Evolutionary conservation across 2,113 vertebrate species (phyloP).

Genomic region (Abramis brama): DNA sequence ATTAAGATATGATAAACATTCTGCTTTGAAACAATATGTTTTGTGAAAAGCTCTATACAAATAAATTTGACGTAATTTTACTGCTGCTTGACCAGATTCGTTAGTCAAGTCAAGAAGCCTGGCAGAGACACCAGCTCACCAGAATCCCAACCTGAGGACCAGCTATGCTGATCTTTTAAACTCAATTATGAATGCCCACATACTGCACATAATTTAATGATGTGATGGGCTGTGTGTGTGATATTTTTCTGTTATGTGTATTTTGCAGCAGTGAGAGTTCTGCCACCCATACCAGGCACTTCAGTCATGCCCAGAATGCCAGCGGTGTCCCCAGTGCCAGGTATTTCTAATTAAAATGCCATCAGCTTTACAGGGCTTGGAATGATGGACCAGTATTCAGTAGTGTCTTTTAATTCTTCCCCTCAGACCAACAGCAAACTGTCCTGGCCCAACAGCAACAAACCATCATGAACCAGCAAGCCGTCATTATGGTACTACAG

Average conservation of each 20-base stretch:
- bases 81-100: neutral
- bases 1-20: neutral
- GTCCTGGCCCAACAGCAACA: constrained; percentile 71
- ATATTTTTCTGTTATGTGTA: constrained; percentile 28
- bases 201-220: neutral
- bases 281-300: constrained; percentile 66
- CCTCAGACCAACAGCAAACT: constrained; percentile 75
- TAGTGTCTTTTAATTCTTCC: neutral
- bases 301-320: constrained; percentile 36
- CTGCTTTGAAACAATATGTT: neutral
- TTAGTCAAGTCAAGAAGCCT: neutral
- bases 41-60: neutral
- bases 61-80: neutral
- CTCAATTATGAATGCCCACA: neutral
- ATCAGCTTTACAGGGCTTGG: neutral
- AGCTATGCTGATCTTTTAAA: neutral
- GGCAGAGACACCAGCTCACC: neutral
- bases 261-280: constrained; percentile 73
- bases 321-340: constrained; percentile 22
- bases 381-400: neutral
- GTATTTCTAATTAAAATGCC: constrained; percentile 9
- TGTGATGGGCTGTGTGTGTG: constrained; percentile 50
- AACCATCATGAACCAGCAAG: constrained; percentile 80
- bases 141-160: neutral
- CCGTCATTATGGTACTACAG: constrained; percentile 77